Percentiles rank a stretch among this genome's conserved stretches.
Evolutionary conservation across 1,140 invertebrate genomes (phyloP).

Genomic region (Trissolcus basalis): DNA sequence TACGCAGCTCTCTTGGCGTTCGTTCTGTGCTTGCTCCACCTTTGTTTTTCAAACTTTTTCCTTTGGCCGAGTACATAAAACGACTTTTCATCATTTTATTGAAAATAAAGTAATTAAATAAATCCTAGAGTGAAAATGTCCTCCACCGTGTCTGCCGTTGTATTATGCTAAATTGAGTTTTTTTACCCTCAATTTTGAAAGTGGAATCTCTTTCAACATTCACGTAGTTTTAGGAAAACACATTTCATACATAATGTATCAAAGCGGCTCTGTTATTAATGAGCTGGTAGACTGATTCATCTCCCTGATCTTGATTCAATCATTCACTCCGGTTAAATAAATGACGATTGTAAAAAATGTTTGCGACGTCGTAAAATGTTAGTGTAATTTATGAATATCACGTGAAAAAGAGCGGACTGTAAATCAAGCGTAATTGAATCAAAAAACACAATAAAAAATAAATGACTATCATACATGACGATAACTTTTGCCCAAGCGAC

Average conservation of each 20-base stretch:
- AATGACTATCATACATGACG: background rate
- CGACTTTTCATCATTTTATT: slow-evolving; percentile 60
- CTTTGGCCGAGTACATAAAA: slow-evolving; percentile 28
- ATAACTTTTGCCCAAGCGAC: slow-evolving; percentile 8
- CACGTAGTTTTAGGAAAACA: background rate
- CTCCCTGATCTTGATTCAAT: too few relatives aligned
- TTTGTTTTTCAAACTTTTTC: slow-evolving; percentile 53
- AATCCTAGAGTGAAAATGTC: slow-evolving; percentile 57
- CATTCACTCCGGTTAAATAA: too few relatives aligned
- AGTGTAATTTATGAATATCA: too few relatives aligned
- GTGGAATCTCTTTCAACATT: background rate
- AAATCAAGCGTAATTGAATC: background rate
- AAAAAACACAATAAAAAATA: slow-evolving; percentile 5
- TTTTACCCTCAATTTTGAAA: background rate
- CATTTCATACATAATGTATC: slow-evolving; percentile 12
- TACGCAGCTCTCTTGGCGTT: slow-evolving; percentile 46
- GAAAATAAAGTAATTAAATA: slow-evolving; percentile 67
- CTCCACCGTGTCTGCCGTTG: slow-evolving; percentile 16
- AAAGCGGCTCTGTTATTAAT: slow-evolving; percentile 1
- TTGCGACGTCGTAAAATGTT: too few relatives aligned
- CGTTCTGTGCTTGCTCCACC: slow-evolving; percentile 54
- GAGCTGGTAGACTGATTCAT: too few relatives aligned
- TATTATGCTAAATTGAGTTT: slow-evolving; percentile 25
- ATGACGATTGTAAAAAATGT: too few relatives aligned
- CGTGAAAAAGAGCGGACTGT: too few relatives aligned